Evolutionary conservation across 2,888 invertebrate species (phyloP), one percentile per base, ranked within the genome.

Genomic region (Microctonus brassicae): DNA sequence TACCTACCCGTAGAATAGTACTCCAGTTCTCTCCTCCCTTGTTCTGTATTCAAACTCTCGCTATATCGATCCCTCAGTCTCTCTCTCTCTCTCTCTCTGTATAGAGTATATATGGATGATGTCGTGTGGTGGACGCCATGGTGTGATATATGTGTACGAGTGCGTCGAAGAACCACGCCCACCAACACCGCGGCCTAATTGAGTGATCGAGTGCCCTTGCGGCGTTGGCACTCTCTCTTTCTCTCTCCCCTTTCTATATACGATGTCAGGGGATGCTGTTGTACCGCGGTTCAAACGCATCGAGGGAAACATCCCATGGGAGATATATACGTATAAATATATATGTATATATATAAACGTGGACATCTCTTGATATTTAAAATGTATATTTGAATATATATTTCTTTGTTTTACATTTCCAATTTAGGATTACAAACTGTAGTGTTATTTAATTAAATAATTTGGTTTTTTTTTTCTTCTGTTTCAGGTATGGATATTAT

Each of bases 111-210:
- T 39, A 36, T 34, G 42, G 36, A 60, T 47, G 47, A 47, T 68
- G 67, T 68, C 60, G 47, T 60, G 67, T 33, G 60, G 58, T 68
- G 60, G 67, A 68, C 67, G 42, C 57, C 42, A 33, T 68, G 67
- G 67, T 68, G 80, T 82, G 82, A 83, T 83, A 81, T 82, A 83
- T 83, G 81, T 78, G 79, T 80, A 76, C 72, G 78, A 79, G 79
- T 81, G 78, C 76, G 81, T 82, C 80, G 80, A 77, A 80, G 80
- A 72, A 77, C 82, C 82, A 81, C 83, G 81, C 83, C 83, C 77
- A 83, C 85, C 81, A 83, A 84, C 85, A 83, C 82, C 80, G 79
- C 79, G 80, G 79, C 81, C 85, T 83, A 83, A 83, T 83, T 82
- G 83, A 83, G 83, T 83, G 83, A 83, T 83, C 81, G 81, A 83